These are phyloP conservation scores for Tolypeutes matacus DNA, from an alignment of 2,797 vertebrate genomes.

Conservation along the genomic window DNA sequence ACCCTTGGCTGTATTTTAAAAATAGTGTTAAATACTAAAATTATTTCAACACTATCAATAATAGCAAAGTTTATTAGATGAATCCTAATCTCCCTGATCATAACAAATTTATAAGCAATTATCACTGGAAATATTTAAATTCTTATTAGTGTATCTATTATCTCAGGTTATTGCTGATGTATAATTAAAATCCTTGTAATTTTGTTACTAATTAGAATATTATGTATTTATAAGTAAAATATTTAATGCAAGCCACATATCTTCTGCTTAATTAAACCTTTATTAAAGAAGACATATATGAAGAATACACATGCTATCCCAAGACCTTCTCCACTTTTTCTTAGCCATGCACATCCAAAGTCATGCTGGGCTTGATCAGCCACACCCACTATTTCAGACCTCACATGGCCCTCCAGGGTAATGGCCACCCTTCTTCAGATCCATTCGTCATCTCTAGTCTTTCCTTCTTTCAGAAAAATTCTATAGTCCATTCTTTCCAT, in stretches of 20 bases:
- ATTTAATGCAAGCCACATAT: background rate
- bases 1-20: background rate
- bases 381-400: background rate
- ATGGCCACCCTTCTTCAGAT: background rate
- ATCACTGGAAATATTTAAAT: background rate
- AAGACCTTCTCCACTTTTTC: background rate
- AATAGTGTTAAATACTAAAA: background rate
- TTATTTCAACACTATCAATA: background rate
- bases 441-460: background rate
- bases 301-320: background rate
- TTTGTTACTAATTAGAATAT: background rate
- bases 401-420: background rate
- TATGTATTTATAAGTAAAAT: conserved; percentile 6
- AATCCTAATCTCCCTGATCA: background rate
- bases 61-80: background rate
- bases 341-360: background rate
- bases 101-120: background rate
- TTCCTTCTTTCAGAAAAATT: background rate
- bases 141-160: background rate
- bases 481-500: background rate
- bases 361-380: background rate
- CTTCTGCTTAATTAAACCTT: background rate
- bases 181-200: background rate
- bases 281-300: background rate
- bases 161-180: background rate